phyloP scores from a whole-genome alignment of 2,888 invertebrate species.

The Serripes groenlandicus region DNA sequence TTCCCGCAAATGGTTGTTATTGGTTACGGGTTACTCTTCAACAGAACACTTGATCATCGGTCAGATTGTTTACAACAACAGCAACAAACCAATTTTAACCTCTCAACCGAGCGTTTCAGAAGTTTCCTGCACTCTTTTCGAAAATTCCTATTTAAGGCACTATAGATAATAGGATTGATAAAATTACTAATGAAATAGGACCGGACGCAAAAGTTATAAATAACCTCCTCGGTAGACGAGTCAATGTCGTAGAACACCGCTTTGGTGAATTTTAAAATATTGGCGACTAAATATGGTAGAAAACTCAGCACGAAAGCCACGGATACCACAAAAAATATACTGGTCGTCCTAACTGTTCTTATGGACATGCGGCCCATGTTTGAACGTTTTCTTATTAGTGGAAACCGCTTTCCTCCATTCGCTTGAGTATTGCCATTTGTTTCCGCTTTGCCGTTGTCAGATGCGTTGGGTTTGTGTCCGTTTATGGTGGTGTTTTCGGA shows the following conservation, averaged over 20 bases:
- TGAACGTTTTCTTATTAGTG: constrained; percentile 49
- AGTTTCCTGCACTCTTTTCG: constrained; percentile 68
- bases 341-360: constrained; percentile 73
- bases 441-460: constrained; percentile 6
- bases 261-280: constrained; percentile 73
- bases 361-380: constrained; percentile 61
- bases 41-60: neutral
- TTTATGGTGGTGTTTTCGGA: constrained; percentile 4
- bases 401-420: constrained; percentile 17
- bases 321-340: constrained; percentile 78
- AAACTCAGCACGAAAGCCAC: constrained; percentile 74
- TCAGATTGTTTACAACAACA: neutral
- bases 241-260: constrained; percentile 69
- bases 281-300: constrained; percentile 76
- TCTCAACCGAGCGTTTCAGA: constrained; percentile 50
- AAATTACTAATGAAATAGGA: constrained; percentile 78
- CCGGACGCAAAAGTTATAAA: constrained; percentile 78
- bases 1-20: too few species aligned
- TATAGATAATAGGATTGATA: constrained; percentile 78
- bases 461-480: constrained; percentile 14
- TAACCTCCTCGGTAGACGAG: constrained; percentile 64
- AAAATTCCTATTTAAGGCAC: constrained; percentile 73
- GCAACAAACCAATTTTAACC: constrained; percentile 24
- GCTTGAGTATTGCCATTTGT: neutral
- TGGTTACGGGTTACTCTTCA: too few species aligned